Conservation (phyloP, 1,140 invertebrate genomes). For the Aporrectodea caliginosa region DNA sequence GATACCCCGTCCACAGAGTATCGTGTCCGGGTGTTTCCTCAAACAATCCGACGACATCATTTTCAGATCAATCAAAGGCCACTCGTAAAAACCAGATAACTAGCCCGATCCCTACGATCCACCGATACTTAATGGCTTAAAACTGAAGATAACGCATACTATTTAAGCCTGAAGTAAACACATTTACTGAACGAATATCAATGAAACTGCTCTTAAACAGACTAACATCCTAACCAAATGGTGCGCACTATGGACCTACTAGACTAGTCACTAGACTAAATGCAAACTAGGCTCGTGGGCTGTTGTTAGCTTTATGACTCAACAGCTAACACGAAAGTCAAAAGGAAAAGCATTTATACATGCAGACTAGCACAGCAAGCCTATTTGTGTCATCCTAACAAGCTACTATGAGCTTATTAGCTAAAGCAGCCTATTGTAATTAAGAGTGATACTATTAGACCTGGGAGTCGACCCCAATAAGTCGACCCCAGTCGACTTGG, state of each 20-base stretch:
- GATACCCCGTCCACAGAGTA: neutral
- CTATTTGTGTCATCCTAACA: neutral
- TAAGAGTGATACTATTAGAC: neutral
- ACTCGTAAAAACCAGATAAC: neutral
- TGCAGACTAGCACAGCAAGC: neutral
- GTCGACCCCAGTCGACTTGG: no score
- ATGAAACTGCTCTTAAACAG: neutral
- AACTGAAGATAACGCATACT: neutral
- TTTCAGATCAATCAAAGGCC: neutral
- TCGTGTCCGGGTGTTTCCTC: neutral
- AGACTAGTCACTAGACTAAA: neutral
- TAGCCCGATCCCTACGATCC: neutral
- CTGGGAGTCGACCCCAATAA: no score
- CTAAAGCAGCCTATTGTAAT: neutral
- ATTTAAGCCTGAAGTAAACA: neutral
- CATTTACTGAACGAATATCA: neutral
- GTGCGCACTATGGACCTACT: no score
- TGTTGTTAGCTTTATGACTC: neutral
- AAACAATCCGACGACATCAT: neutral
- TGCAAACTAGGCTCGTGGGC: no score
- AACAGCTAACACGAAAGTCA: neutral
- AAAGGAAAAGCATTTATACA: no score
- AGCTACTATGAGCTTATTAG: neutral
- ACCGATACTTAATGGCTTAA: neutral
- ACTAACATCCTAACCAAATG: no score